phyloP scores from a whole-genome alignment of 2,888 invertebrate species.

The Cataglyphis albicans region DNA sequence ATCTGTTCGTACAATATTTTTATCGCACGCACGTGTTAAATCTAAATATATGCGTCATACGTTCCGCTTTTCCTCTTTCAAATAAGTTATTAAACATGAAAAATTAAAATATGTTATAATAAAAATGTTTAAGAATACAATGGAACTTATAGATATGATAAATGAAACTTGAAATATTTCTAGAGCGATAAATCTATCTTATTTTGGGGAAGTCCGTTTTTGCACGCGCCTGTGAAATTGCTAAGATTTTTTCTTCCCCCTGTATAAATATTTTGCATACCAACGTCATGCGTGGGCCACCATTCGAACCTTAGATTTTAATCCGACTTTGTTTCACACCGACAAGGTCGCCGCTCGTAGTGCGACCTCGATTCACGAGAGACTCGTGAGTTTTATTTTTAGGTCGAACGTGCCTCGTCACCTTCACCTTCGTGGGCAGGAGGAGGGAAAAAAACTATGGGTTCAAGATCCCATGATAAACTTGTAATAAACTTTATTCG shows the following conservation, averaged over 20 bases:
- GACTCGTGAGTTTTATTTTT: slow-evolving; percentile 65
- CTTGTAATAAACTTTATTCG: slow-evolving; percentile 56
- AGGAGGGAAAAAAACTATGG: slow-evolving; percentile 3
- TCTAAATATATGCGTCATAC: not conserved
- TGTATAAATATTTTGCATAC: slow-evolving; percentile 26
- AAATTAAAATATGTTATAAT: not conserved
- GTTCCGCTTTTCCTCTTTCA: not conserved
- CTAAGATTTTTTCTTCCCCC: slow-evolving; percentile 4
- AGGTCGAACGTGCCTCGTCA: slow-evolving; percentile 56
- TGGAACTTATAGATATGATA: not conserved
- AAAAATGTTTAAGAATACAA: not conserved
- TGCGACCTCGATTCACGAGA: slow-evolving; percentile 60
- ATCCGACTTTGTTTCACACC: slow-evolving; percentile 70
- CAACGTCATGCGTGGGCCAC: slow-evolving; percentile 50
- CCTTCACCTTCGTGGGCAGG: slow-evolving; percentile 39
- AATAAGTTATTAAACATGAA: not conserved
- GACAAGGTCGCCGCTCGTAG: slow-evolving; percentile 70
- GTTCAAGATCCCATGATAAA: slow-evolving; percentile 55
- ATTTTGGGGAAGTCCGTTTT: not conserved
- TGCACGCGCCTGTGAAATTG: slow-evolving; percentile 1
- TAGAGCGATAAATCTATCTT: not conserved
- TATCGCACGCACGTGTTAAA: slow-evolving; percentile 26
- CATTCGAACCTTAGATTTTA: slow-evolving; percentile 67
- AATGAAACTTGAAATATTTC: slow-evolving; percentile 2
- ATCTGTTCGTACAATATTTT: not conserved